Percentiles rank a stretch among this genome's conserved stretches.
phyloP scores from a whole-genome alignment of 2,113 vertebrate species.

The Cacatua alba region DNA sequence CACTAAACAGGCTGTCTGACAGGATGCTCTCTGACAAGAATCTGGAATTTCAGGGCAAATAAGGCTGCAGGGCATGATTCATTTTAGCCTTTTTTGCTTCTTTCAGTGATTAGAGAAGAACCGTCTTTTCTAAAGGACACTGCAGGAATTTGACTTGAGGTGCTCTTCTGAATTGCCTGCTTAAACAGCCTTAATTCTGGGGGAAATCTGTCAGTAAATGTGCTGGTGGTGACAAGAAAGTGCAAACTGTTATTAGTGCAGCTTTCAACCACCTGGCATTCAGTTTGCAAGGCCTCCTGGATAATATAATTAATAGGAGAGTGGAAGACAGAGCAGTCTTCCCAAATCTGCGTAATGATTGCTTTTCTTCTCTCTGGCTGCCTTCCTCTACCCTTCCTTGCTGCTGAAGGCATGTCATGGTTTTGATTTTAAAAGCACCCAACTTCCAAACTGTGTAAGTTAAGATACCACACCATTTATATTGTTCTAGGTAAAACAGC shows the following conservation, averaged over 20 bases:
- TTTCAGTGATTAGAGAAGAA: background rate
- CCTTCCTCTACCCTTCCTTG: background rate
- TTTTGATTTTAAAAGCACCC: background rate
- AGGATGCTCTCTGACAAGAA: background rate
- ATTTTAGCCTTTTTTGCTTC: background rate
- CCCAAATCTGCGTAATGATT: background rate
- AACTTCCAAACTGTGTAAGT: background rate
- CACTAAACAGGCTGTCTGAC: background rate
- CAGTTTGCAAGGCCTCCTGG: background rate
- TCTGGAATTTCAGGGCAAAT: background rate
- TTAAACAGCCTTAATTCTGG: background rate
- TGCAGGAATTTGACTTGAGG: background rate
- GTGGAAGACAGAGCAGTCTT: background rate
- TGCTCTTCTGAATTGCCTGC: background rate
- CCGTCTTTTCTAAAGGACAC: background rate
- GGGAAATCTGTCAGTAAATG: background rate
- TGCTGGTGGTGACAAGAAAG: background rate
- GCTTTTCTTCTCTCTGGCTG: background rate
- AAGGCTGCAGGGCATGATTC: background rate
- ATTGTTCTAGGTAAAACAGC: background rate
- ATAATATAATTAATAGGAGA: background rate
- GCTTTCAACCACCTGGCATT: background rate
- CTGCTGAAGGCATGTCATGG: background rate
- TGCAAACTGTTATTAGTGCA: background rate
- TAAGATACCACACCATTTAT: background rate